Conservation (phyloP, 2,888 invertebrate species). For the Asteroscopus sphinx region DNA sequence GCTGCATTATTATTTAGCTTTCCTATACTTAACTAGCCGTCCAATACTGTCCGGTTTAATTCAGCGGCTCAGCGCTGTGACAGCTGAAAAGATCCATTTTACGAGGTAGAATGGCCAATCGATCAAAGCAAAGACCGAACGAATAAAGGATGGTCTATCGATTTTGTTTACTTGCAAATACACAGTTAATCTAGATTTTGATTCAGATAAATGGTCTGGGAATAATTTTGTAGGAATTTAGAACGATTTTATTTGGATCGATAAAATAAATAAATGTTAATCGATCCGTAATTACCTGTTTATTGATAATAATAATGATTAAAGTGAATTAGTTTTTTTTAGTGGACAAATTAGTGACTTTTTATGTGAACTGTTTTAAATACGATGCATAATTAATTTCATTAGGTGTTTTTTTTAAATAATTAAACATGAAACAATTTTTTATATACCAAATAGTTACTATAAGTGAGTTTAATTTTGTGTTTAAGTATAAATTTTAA, state of each 20-base stretch:
- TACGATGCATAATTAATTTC: slow-evolving; percentile 6
- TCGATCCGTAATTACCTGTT: slow-evolving; percentile 28
- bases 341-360: slow-evolving; percentile 38
- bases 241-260: not conserved
- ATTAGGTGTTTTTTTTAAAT: not conserved
- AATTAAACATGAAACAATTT: no score
- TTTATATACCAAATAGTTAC: no score
- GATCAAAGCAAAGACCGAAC: slow-evolving; percentile 65
- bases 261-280: slow-evolving; percentile 44
- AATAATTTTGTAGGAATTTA: slow-evolving; percentile 20
- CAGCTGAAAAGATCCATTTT: slow-evolving; percentile 77
- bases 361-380: slow-evolving; percentile 15
- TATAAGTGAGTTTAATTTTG: no score
- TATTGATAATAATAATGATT: slow-evolving; percentile 35
- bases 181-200: slow-evolving; percentile 47
- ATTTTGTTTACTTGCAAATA: slow-evolving; percentile 50
- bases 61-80: slow-evolving; percentile 64
- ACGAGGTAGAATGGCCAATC: slow-evolving; percentile 65
- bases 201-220: slow-evolving; percentile 30
- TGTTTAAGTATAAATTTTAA: no score
- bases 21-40: slow-evolving; percentile 65
- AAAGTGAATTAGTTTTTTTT: slow-evolving; percentile 19
- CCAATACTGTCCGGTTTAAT: slow-evolving; percentile 70
- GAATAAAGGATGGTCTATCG: slow-evolving; percentile 56
- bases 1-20: slow-evolving; percentile 73